A percentile compares a stretch with the other conserved stretches of the same genome.
Evolutionary conservation across 2,113 vertebrate species (phyloP).

Genomic region (Cyrtonyx montezumae): DNA sequence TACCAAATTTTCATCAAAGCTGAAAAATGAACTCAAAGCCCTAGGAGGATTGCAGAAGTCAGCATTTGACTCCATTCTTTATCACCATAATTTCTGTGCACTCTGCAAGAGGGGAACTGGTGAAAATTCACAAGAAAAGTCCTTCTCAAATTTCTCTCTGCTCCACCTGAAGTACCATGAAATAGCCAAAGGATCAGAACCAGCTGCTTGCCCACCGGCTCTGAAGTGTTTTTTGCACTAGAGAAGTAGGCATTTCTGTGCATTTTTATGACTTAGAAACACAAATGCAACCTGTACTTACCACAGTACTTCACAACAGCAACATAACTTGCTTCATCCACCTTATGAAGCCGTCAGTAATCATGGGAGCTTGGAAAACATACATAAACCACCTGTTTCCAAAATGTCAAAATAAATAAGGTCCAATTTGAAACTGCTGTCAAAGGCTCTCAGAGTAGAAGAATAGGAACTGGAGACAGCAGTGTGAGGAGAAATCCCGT

Average conservation of each 20-base stretch:
- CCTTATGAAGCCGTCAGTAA: background rate
- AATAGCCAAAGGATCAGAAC: background rate
- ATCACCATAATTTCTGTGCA: background rate
- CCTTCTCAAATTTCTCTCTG: background rate
- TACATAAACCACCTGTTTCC: background rate
- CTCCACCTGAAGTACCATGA: background rate
- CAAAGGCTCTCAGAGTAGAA: background rate
- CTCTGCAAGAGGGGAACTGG: background rate
- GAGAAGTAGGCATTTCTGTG: background rate
- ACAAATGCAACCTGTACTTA: slow-evolving; percentile 21
- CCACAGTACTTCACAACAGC: slow-evolving; percentile 13
- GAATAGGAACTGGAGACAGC: background rate
- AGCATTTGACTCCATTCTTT: background rate
- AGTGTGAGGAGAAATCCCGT: background rate
- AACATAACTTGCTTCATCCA: slow-evolving; percentile 9
- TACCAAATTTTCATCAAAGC: slow-evolving; percentile 1
- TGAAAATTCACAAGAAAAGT: background rate
- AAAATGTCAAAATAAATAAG: slow-evolving; percentile 9
- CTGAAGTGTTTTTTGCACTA: background rate
- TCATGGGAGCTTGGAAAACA: background rate
- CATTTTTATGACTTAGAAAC: background rate
- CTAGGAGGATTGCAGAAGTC: background rate
- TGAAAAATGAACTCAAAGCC: slow-evolving; percentile 2
- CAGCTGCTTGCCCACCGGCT: background rate
- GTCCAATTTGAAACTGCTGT: background rate